Percentiles rank a stretch among this genome's conserved stretches.
Evolutionary conservation across 2,888 invertebrate genomes (phyloP).

Genomic region (Electrophaes corylata): DNA sequence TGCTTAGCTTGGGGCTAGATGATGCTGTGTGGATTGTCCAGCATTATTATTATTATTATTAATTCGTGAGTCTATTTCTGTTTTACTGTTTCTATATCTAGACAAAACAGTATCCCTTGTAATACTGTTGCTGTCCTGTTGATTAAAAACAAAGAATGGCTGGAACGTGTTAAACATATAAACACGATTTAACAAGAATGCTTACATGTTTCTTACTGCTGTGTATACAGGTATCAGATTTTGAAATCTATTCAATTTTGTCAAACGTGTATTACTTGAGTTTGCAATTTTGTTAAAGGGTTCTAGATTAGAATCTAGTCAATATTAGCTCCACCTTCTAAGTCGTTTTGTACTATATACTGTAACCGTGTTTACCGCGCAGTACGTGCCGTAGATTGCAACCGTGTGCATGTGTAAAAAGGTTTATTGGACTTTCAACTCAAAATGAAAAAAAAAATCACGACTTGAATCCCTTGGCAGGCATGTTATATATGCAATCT

Average conservation of each 20-base stretch:
- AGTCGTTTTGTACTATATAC: not conserved
- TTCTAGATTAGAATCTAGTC: conserved; percentile 1
- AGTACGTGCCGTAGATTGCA: not conserved
- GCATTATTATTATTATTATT: no score
- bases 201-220: conserved; percentile 1
- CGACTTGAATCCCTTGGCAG: no score
- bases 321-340: not conserved
- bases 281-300: not conserved
- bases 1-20: no score
- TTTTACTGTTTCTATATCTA: no score
- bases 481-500: no score
- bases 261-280: not conserved
- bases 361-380: not conserved
- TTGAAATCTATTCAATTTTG: conserved; percentile 12
- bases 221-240: conserved; percentile 11
- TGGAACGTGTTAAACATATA: conserved; percentile 15
- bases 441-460: no score
- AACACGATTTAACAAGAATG: conserved; percentile 6
- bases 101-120: not conserved
- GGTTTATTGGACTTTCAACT: no score
- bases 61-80: no score
- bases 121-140: not conserved
- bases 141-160: conserved; percentile 15
- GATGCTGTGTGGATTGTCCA: no score
- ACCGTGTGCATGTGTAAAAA: no score